Evolutionary conservation across 64 coral and sea anemone genomes (phyloP).

Genomic region (Platygyra sinensis): DNA sequence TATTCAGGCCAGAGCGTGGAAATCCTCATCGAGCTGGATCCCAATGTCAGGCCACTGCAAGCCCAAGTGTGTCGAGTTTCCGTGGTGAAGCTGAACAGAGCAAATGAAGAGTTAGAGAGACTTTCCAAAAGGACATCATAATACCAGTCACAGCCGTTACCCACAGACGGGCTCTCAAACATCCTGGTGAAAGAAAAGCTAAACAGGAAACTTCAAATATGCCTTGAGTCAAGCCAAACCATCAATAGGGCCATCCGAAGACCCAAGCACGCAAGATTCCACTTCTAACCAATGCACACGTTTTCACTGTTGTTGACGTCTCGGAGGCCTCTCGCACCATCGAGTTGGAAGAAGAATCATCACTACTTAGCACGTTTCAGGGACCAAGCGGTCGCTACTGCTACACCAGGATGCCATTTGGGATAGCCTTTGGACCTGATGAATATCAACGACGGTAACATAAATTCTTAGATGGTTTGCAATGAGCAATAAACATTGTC

Average conservation of each 20-base stretch:
- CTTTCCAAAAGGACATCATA: too few species aligned
- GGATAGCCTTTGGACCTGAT: neutral
- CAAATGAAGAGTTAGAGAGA: neutral
- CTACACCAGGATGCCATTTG: slow-evolving; percentile 39
- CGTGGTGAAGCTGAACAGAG: slow-evolving; percentile 7
- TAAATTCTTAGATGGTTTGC: neutral
- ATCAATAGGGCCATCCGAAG: too few species aligned
- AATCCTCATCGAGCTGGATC: slow-evolving; percentile 52
- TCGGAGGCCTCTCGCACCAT: slow-evolving; percentile 2
- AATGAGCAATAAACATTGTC: neutral
- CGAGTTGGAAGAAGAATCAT: neutral
- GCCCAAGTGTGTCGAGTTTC: slow-evolving; percentile 44
- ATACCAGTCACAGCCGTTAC: too few species aligned
- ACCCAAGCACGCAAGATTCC: too few species aligned
- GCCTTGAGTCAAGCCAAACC: too few species aligned
- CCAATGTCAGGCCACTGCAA: slow-evolving; percentile 43
- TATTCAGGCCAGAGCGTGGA: slow-evolving; percentile 57
- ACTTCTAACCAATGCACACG: neutral
- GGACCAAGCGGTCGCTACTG: slow-evolving; percentile 25
- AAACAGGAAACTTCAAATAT: too few species aligned
- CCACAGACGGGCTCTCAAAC: too few species aligned
- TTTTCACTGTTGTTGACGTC: slow-evolving; percentile 20
- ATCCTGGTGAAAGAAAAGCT: too few species aligned
- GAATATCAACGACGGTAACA: slow-evolving; percentile 31
- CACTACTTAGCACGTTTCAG: slow-evolving; percentile 26